Percentiles rank a stretch among this genome's conserved stretches.
Conservation (phyloP, 1,140 invertebrate species). For the Musca domestica region DNA sequence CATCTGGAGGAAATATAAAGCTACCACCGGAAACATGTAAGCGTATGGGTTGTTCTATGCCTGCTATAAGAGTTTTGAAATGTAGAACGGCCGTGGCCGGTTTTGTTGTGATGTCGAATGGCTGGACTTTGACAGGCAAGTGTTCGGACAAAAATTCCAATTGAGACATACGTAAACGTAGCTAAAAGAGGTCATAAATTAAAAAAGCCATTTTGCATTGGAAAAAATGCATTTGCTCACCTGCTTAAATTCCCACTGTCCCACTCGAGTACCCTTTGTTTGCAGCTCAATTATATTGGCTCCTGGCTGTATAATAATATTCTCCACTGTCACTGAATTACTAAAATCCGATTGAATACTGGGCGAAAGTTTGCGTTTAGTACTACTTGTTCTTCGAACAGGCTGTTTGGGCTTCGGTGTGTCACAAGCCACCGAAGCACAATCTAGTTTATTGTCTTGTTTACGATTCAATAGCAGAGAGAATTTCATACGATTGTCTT, state of each 20-base stretch:
- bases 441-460: conserved; percentile 72
- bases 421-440: conserved; percentile 64
- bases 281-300: conserved; percentile 66
- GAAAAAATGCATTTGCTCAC: conserved; percentile 16
- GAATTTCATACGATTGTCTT: conserved; percentile 37
- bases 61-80: conserved; percentile 65
- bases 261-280: conserved; percentile 57
- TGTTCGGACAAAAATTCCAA: conserved; percentile 65
- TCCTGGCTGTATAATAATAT: conserved; percentile 65
- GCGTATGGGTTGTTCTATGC: conserved; percentile 68
- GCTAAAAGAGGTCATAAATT: conserved; percentile 28
- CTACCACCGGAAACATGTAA: conserved; percentile 69
- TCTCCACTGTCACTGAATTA: conserved; percentile 58
- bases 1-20: conserved; percentile 58
- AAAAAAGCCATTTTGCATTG: not conserved
- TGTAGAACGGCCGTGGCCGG: conserved; percentile 54
- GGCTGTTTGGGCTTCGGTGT: conserved; percentile 57
- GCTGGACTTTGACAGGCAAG: conserved; percentile 41
- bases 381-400: conserved; percentile 49
- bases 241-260: conserved; percentile 51
- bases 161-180: conserved; percentile 52
- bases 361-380: conserved; percentile 58
- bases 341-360: conserved; percentile 65
- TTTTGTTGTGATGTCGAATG: conserved; percentile 57
- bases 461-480: conserved; percentile 72